A percentile compares a stretch with the other conserved stretches of the same genome.
These are phyloP conservation scores for Sterrhoptilus dennistouni DNA, from an alignment of 2,113 vertebrate species.

Conservation along the genomic window DNA sequence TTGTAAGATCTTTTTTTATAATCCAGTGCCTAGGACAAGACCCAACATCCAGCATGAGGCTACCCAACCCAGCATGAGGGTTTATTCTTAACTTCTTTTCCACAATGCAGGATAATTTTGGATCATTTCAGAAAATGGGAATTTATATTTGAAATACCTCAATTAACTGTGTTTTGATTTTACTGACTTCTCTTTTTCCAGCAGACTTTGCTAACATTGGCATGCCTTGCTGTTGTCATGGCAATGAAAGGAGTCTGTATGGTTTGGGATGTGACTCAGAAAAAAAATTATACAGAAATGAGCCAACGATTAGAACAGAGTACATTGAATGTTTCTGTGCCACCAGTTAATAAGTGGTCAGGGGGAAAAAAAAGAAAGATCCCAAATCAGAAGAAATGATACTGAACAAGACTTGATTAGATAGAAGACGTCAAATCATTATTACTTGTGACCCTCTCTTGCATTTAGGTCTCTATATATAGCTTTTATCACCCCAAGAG, in stretches of 20 bases:
- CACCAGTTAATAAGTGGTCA: neutral
- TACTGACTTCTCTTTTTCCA: neutral
- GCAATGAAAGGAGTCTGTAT: constrained; percentile 35
- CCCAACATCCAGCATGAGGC: neutral
- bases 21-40: neutral
- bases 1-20: neutral
- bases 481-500: neutral
- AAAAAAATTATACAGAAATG: constrained; percentile 4
- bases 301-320: neutral
- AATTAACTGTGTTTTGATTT: constrained; percentile 8
- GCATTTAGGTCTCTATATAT: neutral
- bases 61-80: too few species aligned
- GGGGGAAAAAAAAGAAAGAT: neutral
- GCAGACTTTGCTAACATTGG: neutral
- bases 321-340: neutral
- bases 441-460: neutral
- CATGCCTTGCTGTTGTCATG: constrained; percentile 47
- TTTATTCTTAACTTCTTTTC: neutral
- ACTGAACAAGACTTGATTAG: neutral
- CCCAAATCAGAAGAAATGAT: neutral
- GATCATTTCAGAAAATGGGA: neutral
- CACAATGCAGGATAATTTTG: neutral
- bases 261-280: neutral
- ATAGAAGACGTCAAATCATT: neutral
- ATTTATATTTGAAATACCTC: neutral